Evolutionary conservation across 2,797 vertebrate genomes (phyloP).

Genomic region (Parotocinclus haroldoi): DNA sequence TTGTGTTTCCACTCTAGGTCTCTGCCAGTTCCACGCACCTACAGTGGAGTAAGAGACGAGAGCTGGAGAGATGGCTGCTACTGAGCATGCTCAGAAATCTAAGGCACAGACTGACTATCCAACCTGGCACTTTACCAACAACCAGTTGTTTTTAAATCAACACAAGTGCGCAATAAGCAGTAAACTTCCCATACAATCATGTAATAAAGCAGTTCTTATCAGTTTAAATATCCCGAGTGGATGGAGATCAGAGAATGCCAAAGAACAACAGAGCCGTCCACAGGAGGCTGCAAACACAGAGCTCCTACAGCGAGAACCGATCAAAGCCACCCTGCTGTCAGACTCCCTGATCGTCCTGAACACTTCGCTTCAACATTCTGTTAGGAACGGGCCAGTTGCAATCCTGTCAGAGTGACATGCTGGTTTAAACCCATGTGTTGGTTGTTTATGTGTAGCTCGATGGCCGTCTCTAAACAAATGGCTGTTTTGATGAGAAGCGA

Average conservation of each 20-base stretch:
- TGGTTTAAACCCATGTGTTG: constrained; percentile 46
- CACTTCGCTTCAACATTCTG: constrained; percentile 24
- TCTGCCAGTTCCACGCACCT: constrained; percentile 86
- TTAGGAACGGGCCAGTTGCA: constrained; percentile 26
- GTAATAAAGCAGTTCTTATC: constrained; percentile 57
- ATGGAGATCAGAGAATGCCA: constrained; percentile 77
- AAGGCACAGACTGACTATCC: constrained; percentile 75
- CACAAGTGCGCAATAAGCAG: constrained; percentile 28
- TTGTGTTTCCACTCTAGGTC: constrained; percentile 70
- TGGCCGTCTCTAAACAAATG: constrained; percentile 45
- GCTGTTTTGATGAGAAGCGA: constrained; percentile 38
- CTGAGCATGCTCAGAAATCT: constrained; percentile 73
- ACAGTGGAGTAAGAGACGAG: constrained; percentile 82
- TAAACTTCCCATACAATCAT: constrained; percentile 67
- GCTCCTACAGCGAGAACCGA: constrained; percentile 46
- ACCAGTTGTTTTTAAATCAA: constrained; percentile 59
- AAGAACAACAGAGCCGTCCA: constrained; percentile 78
- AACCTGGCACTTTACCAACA: constrained; percentile 84
- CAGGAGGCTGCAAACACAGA: constrained; percentile 51
- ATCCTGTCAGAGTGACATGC: constrained; percentile 56
- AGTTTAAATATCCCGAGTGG: constrained; percentile 48
- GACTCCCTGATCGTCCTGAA: constrained; percentile 65
- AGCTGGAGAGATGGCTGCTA: constrained; percentile 99
- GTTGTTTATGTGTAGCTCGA: constrained; percentile 52
- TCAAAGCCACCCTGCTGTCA: constrained; percentile 7